Base-by-base conservation (phyloP, 2,113 vertebrate genomes). In the Suricata suricatta region DNA sequence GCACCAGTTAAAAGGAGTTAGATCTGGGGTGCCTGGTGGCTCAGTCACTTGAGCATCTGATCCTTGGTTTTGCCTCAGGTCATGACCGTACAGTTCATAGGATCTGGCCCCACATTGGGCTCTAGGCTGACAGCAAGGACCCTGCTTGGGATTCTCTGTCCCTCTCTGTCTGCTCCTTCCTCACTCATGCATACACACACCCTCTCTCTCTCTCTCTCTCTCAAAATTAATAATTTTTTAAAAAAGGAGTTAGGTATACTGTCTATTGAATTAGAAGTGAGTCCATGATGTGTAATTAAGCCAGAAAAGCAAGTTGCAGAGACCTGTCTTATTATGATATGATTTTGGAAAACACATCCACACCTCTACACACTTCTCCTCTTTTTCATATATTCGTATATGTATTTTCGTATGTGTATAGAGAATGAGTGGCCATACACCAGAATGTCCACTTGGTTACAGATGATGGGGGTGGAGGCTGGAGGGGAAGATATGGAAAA, bases 221-320 rank as follows among this genome's bases (percentile, higher is more conserved):
- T 60, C 21, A 60, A 60, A 60, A 60, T 23, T 23, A 60, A 60
- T 60, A 23, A 19, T 21, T 57, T 57, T 57, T 57, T 19, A 57
- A 57, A 35, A 52, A 54, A 81, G 57, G 50, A 85, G 2, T 83
- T 68, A 93, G 74, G 14, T n/a, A 31, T 83, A 21, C 35, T 14
- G 25, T n/a, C 12, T 68, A 2, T 23, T 66, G 50, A 52, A 5
- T 12, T 69, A 44, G 38, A 93, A 93, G 29, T 68, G 88, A 76
- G 41, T n/a, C 71, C 15, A 5, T 29, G 41, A 54, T 52, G 19
- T 79, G 15, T 25, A 35, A 63, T 25, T 29, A 94, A 84, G 27
- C 14, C 16, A 54, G 47, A 71, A 94, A 86, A 57, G 31, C 15
- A 96, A 74, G 35, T 29, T n/a, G 11, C 60, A 85, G 66, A 79